These are phyloP conservation scores for Uropsilus gracilis DNA, from an alignment of 2,113 vertebrate genomes.

Conservation along the genomic window DNA sequence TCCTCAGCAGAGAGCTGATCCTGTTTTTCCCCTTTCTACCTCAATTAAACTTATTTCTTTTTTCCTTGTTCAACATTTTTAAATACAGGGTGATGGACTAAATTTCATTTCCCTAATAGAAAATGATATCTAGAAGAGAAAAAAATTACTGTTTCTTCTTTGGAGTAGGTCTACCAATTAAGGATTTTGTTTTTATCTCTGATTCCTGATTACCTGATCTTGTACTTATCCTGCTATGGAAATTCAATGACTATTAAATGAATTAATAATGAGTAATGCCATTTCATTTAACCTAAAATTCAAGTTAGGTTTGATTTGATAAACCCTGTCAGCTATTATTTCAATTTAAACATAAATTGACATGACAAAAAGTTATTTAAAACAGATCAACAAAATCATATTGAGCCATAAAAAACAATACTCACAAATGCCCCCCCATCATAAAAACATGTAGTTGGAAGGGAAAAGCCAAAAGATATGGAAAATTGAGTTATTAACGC, in stretches of 20 bases:
- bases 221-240: neutral
- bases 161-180: neutral
- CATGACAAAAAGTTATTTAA: slow-evolving; percentile 7
- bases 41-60: neutral
- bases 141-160: neutral
- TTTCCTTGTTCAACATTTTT: neutral
- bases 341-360: slow-evolving; percentile 2
- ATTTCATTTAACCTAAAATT: slow-evolving; percentile 26
- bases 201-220: neutral
- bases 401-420: neutral
- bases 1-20: neutral
- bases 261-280: neutral
- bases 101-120: neutral
- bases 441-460: neutral
- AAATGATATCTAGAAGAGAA: neutral
- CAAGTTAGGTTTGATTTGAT: neutral
- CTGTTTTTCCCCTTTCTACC: neutral
- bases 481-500: slow-evolving; percentile 45
- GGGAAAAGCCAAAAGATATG: neutral
- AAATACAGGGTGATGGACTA: neutral
- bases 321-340: neutral
- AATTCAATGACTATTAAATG: neutral
- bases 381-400: neutral
- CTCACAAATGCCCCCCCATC: no score
- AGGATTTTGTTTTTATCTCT: neutral